These are phyloP conservation scores for Papilio helenus DNA, from an alignment of 1,140 invertebrate species.

Conservation along the genomic window DNA sequence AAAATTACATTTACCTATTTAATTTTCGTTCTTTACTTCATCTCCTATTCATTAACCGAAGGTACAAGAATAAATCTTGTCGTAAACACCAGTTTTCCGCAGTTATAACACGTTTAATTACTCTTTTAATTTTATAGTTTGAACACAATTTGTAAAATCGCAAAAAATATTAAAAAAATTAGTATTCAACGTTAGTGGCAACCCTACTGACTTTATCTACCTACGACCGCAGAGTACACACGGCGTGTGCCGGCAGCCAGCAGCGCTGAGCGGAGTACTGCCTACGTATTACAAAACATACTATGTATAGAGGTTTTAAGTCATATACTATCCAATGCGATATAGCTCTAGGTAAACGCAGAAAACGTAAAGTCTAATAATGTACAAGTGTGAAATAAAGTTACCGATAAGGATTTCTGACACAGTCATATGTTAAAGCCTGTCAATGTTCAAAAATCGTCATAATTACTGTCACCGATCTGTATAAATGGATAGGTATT, in stretches of 20 bases:
- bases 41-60: neutral
- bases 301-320: neutral
- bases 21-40: no score
- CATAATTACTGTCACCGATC: no score
- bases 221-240: slow-evolving; percentile 33
- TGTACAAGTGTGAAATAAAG: no score
- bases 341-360: neutral
- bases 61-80: neutral
- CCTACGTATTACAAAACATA: neutral
- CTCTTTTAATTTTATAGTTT: no score
- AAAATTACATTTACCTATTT: neutral
- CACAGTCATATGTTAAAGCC: no score
- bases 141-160: no score
- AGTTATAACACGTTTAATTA: no score
- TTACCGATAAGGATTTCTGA: no score
- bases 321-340: neutral
- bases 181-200: neutral
- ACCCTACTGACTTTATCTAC: slow-evolving; percentile 36
- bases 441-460: no score
- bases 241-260: slow-evolving; percentile 26
- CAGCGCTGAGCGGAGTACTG: neutral
- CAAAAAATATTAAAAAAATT: neutral
- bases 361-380: neutral
- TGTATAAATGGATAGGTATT: no score
- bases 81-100: neutral